Evolutionary conservation across 92 coral and sea anemone species (phyloP).

Genomic region (Zoanthus sansibaricus): DNA sequence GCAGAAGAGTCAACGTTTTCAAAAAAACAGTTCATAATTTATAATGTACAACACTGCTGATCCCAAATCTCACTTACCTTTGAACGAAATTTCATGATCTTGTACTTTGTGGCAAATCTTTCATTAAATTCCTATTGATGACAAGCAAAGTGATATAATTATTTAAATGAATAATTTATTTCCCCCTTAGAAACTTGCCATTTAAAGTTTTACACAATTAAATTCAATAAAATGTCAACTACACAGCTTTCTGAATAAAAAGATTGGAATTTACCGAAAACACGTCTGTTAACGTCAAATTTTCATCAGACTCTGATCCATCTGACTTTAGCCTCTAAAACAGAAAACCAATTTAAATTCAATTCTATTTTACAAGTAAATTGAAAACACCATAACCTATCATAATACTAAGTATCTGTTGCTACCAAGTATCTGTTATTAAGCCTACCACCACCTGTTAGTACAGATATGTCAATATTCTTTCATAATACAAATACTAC

Average conservation of each 20-base stretch:
- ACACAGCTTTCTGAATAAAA: neutral
- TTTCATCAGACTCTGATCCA: constrained; percentile 76
- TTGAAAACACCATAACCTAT: neutral
- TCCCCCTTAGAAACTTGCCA: neutral
- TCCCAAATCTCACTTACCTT: constrained; percentile 65
- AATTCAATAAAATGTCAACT: neutral
- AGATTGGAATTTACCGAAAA: constrained; percentile 69
- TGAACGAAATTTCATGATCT: constrained; percentile 93
- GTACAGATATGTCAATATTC: too few species aligned
- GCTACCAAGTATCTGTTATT: too few species aligned
- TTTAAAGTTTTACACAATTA: neutral
- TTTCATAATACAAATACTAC: neutral
- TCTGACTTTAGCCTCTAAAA: constrained; percentile 64
- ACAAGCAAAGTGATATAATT: neutral
- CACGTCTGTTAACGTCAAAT: constrained; percentile 81
- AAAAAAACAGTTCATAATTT: too few species aligned
- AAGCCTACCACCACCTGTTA: neutral
- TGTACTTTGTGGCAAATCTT: constrained; percentile 84
- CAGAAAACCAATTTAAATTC: neutral
- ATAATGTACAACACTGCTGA: neutral
- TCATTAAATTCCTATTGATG: constrained; percentile 88
- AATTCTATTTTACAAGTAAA: neutral
- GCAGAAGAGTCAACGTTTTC: too few species aligned
- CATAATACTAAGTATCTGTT: neutral
- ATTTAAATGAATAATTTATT: too few species aligned